phyloP scores from a whole-genome alignment of 2,113 vertebrate genomes.

The Dunckerocampus dactyliophorus region DNA sequence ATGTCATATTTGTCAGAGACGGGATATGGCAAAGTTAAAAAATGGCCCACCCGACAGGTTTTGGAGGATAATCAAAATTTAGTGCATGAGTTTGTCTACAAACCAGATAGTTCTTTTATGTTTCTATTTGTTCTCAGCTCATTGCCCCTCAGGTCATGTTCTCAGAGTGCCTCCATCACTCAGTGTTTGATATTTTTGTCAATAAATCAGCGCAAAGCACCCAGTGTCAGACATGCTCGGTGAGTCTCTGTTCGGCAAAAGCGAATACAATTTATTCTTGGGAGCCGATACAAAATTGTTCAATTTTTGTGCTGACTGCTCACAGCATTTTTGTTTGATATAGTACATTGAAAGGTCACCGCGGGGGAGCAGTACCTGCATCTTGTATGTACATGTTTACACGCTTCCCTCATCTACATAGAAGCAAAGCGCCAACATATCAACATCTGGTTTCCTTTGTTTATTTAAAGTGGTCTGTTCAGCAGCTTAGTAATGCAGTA shows the following conservation, averaged over 20 bases:
- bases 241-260: constrained; percentile 47
- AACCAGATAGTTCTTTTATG: constrained; percentile 59
- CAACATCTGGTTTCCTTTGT: background rate
- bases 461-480: constrained; percentile 43
- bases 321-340: constrained; percentile 56
- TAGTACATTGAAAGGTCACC: constrained; percentile 59
- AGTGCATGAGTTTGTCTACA: constrained; percentile 37
- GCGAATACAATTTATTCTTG: constrained; percentile 69
- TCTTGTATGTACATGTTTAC: constrained; percentile 48
- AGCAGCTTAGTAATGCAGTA: constrained; percentile 37
- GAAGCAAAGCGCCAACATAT: background rate
- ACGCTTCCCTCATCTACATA: constrained; percentile 15
- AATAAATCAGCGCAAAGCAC: constrained; percentile 71
- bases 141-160: constrained; percentile 70
- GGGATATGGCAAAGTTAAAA: too few species aligned
- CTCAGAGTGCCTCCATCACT: constrained; percentile 59
- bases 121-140: constrained; percentile 70
- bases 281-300: constrained; percentile 54
- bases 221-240: constrained; percentile 60
- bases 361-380: constrained; percentile 21
- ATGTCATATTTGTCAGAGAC: too few species aligned
- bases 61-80: constrained; percentile 57
- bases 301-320: constrained; percentile 55
- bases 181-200: constrained; percentile 71
- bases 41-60: background rate